Conservation (phyloP, 1,140 invertebrate species). For the Argopecten irradians region DNA sequence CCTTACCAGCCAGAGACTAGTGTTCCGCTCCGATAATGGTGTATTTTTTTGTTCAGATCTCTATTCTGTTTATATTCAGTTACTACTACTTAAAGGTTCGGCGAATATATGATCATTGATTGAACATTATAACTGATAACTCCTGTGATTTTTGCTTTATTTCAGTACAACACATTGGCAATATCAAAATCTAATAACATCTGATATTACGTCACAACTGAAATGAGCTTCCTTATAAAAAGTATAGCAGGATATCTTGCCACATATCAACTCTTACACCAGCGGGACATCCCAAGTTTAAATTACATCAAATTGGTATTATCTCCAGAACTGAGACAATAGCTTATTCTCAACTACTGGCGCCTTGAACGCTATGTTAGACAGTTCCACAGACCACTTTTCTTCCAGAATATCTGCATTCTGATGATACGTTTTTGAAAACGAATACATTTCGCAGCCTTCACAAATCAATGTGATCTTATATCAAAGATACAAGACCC, state of each 20-base stretch:
- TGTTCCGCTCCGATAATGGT: too few species aligned
- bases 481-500: neutral
- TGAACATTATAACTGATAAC: neutral
- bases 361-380: neutral
- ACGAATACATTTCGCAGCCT: neutral
- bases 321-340: neutral
- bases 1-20: neutral
- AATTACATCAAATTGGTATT: constrained; percentile 2
- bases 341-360: neutral
- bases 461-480: neutral
- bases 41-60: too few species aligned
- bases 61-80: neutral
- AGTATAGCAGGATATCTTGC: neutral
- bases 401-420: neutral
- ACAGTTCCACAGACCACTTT: neutral
- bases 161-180: neutral
- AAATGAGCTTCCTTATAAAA: neutral
- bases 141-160: neutral
- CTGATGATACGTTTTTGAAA: neutral
- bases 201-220: neutral
- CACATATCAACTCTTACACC: neutral
- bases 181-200: constrained; percentile 1
- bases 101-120: neutral
- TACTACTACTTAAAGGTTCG: neutral
- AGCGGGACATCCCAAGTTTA: constrained; percentile 1